Evolutionary conservation across 2,113 vertebrate genomes (phyloP).

Genomic region (Entomyzon cyanotis): DNA sequence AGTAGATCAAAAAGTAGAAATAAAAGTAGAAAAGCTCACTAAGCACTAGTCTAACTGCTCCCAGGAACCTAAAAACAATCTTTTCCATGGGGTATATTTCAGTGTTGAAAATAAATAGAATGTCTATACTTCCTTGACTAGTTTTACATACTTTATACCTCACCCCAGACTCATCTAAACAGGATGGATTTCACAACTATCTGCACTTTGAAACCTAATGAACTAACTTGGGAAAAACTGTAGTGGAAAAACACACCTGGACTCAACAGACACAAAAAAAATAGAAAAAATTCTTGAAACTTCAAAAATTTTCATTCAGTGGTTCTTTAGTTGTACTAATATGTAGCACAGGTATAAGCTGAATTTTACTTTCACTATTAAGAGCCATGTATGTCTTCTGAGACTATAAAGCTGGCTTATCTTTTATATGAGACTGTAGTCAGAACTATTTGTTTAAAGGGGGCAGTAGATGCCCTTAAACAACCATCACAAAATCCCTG

Average conservation of each 20-base stretch:
- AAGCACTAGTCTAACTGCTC: not conserved
- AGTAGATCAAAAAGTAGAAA: slow-evolving; percentile 11
- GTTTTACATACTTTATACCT: not conserved
- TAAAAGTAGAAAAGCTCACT: not conserved
- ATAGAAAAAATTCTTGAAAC: not conserved
- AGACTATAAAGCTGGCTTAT: not conserved
- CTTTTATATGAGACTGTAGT: not conserved
- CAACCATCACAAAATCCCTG: not conserved
- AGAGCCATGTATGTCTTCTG: not conserved
- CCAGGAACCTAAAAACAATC: not conserved
- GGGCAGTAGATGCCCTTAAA: not conserved
- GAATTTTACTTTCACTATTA: not conserved
- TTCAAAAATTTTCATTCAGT: not conserved
- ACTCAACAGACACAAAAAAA: not conserved
- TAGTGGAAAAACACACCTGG: not conserved
- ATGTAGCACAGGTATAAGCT: not conserved
- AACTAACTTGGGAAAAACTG: not conserved
- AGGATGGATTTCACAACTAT: not conserved
- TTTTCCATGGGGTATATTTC: not conserved
- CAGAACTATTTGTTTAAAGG: not conserved
- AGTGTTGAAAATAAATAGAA: not conserved
- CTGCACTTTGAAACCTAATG: not conserved
- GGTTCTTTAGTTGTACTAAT: not conserved
- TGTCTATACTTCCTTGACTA: not conserved
- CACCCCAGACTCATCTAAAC: not conserved